Base-by-base conservation (phyloP, 2,113 vertebrate genomes). In the Hirundichthys speculiger region DNA sequence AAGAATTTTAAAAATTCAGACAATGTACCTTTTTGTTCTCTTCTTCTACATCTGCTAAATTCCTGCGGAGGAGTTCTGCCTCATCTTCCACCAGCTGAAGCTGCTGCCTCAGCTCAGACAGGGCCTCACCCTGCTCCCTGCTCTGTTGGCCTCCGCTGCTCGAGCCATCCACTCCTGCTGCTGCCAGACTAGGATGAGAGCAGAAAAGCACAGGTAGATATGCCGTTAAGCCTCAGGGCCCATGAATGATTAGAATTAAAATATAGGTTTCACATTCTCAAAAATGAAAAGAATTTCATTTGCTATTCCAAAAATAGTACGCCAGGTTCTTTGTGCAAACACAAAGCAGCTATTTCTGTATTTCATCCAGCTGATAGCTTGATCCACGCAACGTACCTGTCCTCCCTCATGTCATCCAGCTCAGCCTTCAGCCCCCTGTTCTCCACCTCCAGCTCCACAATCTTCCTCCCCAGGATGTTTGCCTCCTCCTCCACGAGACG, bases 1-100 rank as follows among this genome's bases (percentile, higher is more conserved):
- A 6, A 34, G 30, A 34, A 34, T 16, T 47, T 46, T 1, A 30
- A 18, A 18, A 14, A 14, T 24, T 25, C 13, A 18, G 18, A 10
- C 18, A 10, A 10, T 25, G 14, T 60, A 90, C 89, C 79, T 95
- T 95, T 79, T 96, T 95, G 89, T 99, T 99, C 77, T 99, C 96
- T 57, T 99, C 98, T 82, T 99, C 97, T 78, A 98, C 86, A 71
- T 98, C 98, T 15, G 96, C 94, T 85, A 98, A 89, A 69, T 97
- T 99, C 65, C 98, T 92, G 42, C 98, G 94, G 67, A 99, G 91
- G 56, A 99, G 90, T 89, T 99, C 98, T 0, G 98, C 97, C 85
- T 99, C 98, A 13, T 99, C 98, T 61, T 99, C 98, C 75, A 98
- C 98, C 56, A 99, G 90, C 89, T 99, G 98, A 73, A 99, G 91